Evolutionary conservation across 2,797 vertebrate species (phyloP), one percentile per base, ranked within the genome.

Genomic region (Ctenochaetus hawaiiensis): DNA sequence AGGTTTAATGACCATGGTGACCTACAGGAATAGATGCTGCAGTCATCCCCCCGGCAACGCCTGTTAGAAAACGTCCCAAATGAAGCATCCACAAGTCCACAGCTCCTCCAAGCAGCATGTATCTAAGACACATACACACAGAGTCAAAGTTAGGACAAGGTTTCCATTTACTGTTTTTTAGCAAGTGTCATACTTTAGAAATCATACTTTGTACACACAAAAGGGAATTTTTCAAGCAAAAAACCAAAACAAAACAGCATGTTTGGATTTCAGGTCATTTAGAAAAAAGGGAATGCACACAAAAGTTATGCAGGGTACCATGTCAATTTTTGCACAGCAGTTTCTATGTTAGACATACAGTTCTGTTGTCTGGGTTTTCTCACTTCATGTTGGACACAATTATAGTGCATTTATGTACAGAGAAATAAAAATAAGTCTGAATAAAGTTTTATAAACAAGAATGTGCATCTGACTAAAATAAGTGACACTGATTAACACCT

Each of bases 21-120:
- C 96, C 84, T 94, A 99, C 98, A 83, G 98, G 98, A 91, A 99
- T 99, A 71, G 97, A 97, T 12, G 97, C 96, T 0, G 97, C 94
- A 0, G 97, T 97, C 81, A 99, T 94, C 0, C 98, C 98, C 0
- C 96, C 97, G 0, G 98, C 97, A 0, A 96, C 93, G 30, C 98
- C 98, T 0, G 97, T 99, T 59, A 99, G 93, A 37, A 94, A 90
- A 22, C 98, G 93, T 11, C 98, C 98, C 58, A 96, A 34, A 12
- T 96, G 90, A 67, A 99, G 95, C 97, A 98, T 97, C 95, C 94
- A 96, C 20, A 95, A 14, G 6, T 92, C 74, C 2, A 91, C 90
- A 10, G 97, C 98, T 0, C 95, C 84, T 0, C 94, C 97, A 95
- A 99, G 92, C 73, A 99, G 79, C 2, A 96, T 87, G 45, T 97